Base-by-base conservation (phyloP, 1,140 invertebrate genomes). In the Pseudomyrmex pallidus region DNA sequence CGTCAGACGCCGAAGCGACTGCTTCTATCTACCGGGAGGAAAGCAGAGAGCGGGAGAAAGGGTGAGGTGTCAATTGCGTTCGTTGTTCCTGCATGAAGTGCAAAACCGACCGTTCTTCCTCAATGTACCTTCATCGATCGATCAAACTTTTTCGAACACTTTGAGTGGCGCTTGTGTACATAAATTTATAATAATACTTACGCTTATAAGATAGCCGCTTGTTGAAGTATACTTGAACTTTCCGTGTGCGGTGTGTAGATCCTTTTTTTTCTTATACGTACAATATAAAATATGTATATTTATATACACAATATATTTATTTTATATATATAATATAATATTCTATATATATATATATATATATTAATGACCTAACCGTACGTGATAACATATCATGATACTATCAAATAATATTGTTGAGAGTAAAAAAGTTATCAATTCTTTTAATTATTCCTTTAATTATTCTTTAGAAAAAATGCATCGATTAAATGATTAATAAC, bases 11-110 rank as follows among this genome's bases (percentile, higher is more conserved):
- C 84, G 59, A 57, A 67, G 73, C 64, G 67, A 74, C 73, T 67
- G 59, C 61, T 62, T 66, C 56, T 67, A 48, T 59, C 66, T 62
- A 78, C 73, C 44, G 63, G 62, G 44, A 15, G 13, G 56, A 15
- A 84, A 13, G 66, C 10, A 25, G 15, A n/a, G 8, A 15, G 22
- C 15, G 22, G 25, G n/a, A 25, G 54, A n/a, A 15, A 54, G 13
- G 35, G 9, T 35, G 73, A 89, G 82, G 87, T 89, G 88, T 89
- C 88, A 89, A 89, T 89, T 89, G 87, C 85, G 77, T 89, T 89
- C 82, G 82, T 87, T 87, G 87, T 87, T 86, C 87, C 66, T 64
- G 72, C 86, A 76, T 82, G 44, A 56, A 80, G 63, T 73, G 50
- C 20, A 66, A 35, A 72, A 76, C 77, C 86, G 72, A 78, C n/a